Evolutionary conservation across 1,140 invertebrate species (phyloP).

Genomic region (Cyrtorhinus lividipennis): DNA sequence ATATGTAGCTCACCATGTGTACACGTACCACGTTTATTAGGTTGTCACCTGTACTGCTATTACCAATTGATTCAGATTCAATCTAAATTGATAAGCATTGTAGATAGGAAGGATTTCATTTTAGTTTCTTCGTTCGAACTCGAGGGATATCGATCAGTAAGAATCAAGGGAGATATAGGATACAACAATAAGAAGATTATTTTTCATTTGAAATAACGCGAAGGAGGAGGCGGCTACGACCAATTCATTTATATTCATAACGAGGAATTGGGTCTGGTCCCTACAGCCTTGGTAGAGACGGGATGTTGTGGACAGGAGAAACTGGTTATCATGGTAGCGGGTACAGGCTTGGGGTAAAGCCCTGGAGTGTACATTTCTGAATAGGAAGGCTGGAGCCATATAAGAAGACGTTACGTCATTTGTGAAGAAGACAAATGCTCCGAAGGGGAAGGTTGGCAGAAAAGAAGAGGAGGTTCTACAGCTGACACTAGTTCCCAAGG

Average conservation of each 20-base stretch:
- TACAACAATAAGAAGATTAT: too few relatives aligned
- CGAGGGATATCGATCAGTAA: too few relatives aligned
- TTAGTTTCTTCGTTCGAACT: too few relatives aligned
- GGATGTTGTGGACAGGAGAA: not conserved
- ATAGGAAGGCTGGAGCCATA: slow-evolving; percentile 11
- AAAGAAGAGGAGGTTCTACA: slow-evolving; percentile 18
- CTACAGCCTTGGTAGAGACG: not conserved
- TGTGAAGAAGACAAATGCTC: slow-evolving; percentile 25
- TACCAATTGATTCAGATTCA: too few relatives aligned
- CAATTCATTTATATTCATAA: slow-evolving; percentile 11
- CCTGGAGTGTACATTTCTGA: slow-evolving; percentile 12
- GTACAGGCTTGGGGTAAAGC: not conserved
- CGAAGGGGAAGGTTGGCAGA: slow-evolving; percentile 17
- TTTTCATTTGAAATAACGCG: too few relatives aligned
- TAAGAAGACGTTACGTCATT: slow-evolving; percentile 22
- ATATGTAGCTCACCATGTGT: too few relatives aligned
- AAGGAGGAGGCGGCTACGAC: too few relatives aligned
- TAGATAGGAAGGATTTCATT: too few relatives aligned
- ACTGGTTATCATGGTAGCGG: not conserved
- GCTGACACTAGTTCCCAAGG: slow-evolving; percentile 15
- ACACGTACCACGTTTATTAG: too few relatives aligned
- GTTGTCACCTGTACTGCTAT: too few relatives aligned
- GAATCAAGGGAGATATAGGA: too few relatives aligned
- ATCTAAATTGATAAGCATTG: too few relatives aligned
- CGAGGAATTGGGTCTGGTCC: not conserved